phyloP scores from a whole-genome alignment of 2,113 vertebrate species.

The Stegostoma tigrinum region DNA sequence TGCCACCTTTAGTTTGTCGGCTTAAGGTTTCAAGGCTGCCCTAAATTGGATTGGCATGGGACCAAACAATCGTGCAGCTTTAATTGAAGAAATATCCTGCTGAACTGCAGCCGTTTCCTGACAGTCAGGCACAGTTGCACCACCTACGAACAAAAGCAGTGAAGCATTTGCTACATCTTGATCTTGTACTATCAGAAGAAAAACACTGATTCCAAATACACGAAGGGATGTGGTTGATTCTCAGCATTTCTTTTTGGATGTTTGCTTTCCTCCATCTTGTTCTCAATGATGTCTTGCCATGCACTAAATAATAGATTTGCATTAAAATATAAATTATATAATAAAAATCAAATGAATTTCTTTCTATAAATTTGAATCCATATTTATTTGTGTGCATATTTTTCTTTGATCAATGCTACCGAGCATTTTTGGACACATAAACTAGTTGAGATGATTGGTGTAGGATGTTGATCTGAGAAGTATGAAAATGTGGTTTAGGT shows the following conservation, averaged over 20 bases:
- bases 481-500: not conserved
- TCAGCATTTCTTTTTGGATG: not conserved
- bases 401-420: not conserved
- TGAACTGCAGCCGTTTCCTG: not conserved
- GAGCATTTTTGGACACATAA: not conserved
- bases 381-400: not conserved
- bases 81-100: not conserved
- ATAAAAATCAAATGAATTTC: not conserved
- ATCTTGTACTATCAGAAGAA: constrained; percentile 14
- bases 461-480: not conserved
- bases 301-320: not conserved
- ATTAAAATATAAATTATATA: not conserved
- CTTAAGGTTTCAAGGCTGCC: not conserved
- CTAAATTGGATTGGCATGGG: not conserved
- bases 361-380: constrained; percentile 11
- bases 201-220: not conserved
- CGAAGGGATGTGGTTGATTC: not conserved
- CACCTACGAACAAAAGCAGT: not conserved
- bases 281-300: not conserved
- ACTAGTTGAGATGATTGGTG: not conserved
- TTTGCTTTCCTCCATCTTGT: not conserved
- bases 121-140: not conserved
- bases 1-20: not conserved
- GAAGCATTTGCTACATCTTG: not conserved
- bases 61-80: too few species aligned